phyloP scores from a whole-genome alignment of 2,797 vertebrate species.

The Helostoma temminkii region DNA sequence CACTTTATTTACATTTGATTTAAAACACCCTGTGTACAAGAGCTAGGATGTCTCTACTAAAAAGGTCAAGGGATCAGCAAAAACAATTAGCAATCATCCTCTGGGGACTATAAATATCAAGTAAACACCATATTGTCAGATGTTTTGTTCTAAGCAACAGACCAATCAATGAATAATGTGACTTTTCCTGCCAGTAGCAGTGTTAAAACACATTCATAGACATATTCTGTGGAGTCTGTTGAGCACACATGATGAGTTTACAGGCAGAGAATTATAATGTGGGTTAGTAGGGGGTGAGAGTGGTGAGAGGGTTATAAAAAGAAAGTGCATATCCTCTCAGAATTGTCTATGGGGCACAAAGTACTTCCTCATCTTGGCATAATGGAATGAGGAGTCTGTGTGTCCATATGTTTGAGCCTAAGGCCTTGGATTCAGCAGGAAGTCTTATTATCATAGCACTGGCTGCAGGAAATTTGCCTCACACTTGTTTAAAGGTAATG shows the following conservation, averaged over 20 bases:
- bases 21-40: neutral
- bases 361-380: slow-evolving; percentile 77
- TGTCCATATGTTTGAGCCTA: slow-evolving; percentile 86
- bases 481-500: slow-evolving; percentile 93
- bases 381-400: slow-evolving; percentile 44
- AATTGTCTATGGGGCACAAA: slow-evolving; percentile 49
- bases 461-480: slow-evolving; percentile 91
- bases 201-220: neutral
- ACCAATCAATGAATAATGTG: neutral
- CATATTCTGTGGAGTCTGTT: neutral
- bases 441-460: slow-evolving; percentile 87
- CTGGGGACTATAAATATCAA: slow-evolving; percentile 1
- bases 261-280: slow-evolving; percentile 15
- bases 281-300: neutral
- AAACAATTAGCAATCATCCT: neutral
- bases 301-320: slow-evolving; percentile 32
- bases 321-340: slow-evolving; percentile 44
- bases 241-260: slow-evolving; percentile 1
- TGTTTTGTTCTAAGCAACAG: neutral
- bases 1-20: neutral
- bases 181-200: too few relatives aligned
- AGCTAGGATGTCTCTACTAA: too few relatives aligned
- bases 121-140: neutral
- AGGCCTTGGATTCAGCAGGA: slow-evolving; percentile 82
- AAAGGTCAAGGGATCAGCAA: neutral